Base-by-base conservation (phyloP, 2,888 invertebrate genomes). In the Heliconius sara region DNA sequence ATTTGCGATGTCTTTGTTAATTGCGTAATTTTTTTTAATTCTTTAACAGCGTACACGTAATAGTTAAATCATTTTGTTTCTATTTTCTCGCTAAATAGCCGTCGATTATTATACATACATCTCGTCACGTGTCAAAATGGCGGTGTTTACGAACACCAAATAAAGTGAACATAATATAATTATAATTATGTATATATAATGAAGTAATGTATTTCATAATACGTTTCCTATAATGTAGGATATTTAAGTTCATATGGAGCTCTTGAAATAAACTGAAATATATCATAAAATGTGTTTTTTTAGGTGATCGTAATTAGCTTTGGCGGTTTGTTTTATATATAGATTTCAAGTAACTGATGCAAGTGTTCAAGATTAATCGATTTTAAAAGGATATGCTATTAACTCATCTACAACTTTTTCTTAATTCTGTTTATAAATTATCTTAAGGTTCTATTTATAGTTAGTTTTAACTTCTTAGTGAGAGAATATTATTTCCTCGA, bases 91-190 rank as follows among this genome's bases (percentile, higher is more conserved):
- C 39, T 80, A 81, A 81, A 82, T 79, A 77, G 27, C 47, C 76
- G 72, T 72, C 80, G 81, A 75, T 78, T 70, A 43, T 70, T 71
- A 66, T 67, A 68, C 78, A 78, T 78, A 68, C 78, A 78, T 78
- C 71, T 79, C 68, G 75, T 82, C 79, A 80, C 80, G 83, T 80
- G 78, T 43, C 34, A 79, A 81, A 72, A 81, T 81, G 79, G 80
- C 79, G 80, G 47, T 75, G 65, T 75, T 75, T 75, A 66, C 25
- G 43, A 22, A 13, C 22, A 47, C 27, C 25, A 75, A 43, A 65
- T 65, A 75, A 25, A 66, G 3, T 75, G 60, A 34, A 34, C 7
- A 30, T 65, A 25, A n/a, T 57, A 57, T 72, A 73, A 22, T 25
- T n/a, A 43, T 25, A n/a, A 30, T 68, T 12, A 19, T 39, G 22